Conservation (phyloP, 1,140 invertebrate species). For the Babylonia areolata region DNA sequence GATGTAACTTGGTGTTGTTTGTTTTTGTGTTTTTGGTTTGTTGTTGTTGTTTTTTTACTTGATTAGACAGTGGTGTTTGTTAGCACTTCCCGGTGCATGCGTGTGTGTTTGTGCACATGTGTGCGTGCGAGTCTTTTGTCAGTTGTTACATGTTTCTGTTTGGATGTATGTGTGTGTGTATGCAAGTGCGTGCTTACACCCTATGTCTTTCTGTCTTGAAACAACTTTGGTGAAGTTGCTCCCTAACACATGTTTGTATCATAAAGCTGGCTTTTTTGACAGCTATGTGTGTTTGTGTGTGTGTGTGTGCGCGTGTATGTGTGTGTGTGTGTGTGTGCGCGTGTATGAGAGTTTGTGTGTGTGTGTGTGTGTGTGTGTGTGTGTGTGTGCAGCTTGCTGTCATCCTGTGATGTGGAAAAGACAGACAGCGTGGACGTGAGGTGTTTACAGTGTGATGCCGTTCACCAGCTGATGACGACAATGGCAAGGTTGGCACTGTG, state of each 20-base stretch:
- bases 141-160: too few species aligned
- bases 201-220: too few species aligned
- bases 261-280: too few species aligned
- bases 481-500: conserved; percentile 17
- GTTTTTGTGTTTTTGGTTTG: conserved; percentile 19
- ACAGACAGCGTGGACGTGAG: conserved; percentile 13
- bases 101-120: background rate
- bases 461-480: conserved; percentile 15
- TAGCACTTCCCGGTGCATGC: too few species aligned
- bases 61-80: too few species aligned
- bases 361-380: background rate
- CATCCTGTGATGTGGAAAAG: conserved; percentile 9
- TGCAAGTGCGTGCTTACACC: background rate
- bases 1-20: too few species aligned
- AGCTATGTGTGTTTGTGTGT: too few species aligned
- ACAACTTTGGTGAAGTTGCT: too few species aligned
- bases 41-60: conserved; percentile 10
- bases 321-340: too few species aligned
- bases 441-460: background rate
- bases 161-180: background rate
- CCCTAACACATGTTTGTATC: too few species aligned
- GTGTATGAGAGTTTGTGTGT: too few species aligned
- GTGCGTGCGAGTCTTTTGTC: too few species aligned
- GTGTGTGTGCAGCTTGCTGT: conserved; percentile 19
- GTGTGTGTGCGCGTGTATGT: background rate